Conservation (phyloP, 2,888 invertebrate species). For the Athalia rosae region DNA sequence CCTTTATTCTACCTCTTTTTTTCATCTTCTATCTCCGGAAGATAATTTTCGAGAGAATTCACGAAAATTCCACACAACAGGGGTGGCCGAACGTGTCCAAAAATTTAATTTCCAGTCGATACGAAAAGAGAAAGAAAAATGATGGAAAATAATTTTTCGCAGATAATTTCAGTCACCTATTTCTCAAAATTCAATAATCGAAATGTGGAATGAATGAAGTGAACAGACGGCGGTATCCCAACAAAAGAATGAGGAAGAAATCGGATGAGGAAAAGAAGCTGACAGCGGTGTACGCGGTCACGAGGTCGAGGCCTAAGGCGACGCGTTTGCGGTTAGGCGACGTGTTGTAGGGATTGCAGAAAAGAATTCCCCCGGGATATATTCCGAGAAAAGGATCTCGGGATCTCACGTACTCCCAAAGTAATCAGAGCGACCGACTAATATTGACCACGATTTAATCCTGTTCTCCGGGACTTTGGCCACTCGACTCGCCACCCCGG, state of each 20-base stretch:
- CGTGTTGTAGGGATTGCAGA: not conserved
- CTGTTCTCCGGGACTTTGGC: conserved; percentile 17
- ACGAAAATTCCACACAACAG: no score
- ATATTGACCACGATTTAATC: conserved; percentile 44
- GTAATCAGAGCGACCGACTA: conserved; percentile 40
- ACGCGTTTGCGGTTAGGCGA: not conserved
- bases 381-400: not conserved
- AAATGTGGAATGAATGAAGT: not conserved
- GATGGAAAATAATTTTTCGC: no score
- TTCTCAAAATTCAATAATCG: conserved; percentile 14
- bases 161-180: not conserved
- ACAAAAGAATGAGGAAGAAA: not conserved
- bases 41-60: no score
- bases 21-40: no score
- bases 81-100: not conserved
- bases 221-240: not conserved
- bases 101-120: not conserved
- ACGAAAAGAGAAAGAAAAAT: not conserved
- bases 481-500: conserved; percentile 37
- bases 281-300: not conserved
- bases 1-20: no score
- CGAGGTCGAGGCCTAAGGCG: not conserved
- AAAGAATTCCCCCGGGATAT: conserved; percentile 23
- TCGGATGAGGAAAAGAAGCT: not conserved
- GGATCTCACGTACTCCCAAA: conserved; percentile 31